A percentile compares a stretch with the other conserved stretches of the same genome.
Conservation (phyloP, 64 coral and sea anemone genomes). For the Anthopleura sola region DNA sequence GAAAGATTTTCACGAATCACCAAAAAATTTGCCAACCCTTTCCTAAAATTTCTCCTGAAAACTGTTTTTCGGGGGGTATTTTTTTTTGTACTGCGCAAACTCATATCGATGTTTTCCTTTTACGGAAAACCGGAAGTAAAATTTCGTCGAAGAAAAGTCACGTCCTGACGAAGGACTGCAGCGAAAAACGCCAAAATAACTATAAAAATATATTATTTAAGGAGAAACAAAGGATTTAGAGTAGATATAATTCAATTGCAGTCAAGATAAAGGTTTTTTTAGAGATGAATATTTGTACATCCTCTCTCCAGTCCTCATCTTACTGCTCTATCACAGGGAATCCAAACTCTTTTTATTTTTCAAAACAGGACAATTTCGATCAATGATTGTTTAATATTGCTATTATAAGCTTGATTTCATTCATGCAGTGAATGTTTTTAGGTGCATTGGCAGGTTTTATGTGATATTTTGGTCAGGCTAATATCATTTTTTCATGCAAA, state of each 20-base stretch:
- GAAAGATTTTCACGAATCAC: constrained; percentile 8
- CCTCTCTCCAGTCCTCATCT: constrained; percentile 18
- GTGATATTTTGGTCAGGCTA: too few relatives aligned
- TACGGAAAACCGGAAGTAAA: constrained; percentile 13
- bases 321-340: not conserved
- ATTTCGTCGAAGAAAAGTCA: constrained; percentile 6
- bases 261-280: not conserved
- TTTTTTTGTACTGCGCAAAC: not conserved
- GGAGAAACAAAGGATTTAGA: not conserved
- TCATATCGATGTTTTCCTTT: not conserved
- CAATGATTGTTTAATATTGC: too few relatives aligned
- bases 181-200: not conserved
- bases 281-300: not conserved
- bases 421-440: too few relatives aligned
- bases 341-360: not conserved
- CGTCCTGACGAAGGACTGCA: not conserved
- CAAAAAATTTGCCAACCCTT: not conserved
- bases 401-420: too few relatives aligned
- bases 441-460: too few relatives aligned
- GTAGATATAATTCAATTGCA: not conserved
- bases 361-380: too few relatives aligned
- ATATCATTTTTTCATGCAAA: too few relatives aligned
- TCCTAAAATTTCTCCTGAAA: not conserved
- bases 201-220: not conserved
- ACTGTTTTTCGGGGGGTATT: not conserved